phyloP scores from a whole-genome alignment of 2,797 vertebrate genomes.

The Scomberomorus guttatus region DNA sequence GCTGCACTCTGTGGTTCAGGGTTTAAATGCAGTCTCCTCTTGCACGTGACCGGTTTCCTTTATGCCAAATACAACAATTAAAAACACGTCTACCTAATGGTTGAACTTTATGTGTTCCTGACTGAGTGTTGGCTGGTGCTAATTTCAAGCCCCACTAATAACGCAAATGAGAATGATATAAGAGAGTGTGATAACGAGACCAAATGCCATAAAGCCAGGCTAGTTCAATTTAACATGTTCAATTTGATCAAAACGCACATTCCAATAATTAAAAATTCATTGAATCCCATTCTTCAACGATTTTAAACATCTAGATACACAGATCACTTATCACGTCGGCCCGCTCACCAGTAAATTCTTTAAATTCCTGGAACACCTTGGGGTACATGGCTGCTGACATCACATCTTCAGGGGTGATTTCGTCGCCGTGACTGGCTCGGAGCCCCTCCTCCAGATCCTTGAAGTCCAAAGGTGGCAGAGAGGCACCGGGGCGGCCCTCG shows the following conservation, averaged over 20 bases:
- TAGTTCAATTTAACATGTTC: constrained; percentile 5
- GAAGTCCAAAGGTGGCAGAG: constrained; percentile 90
- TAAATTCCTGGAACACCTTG: constrained; percentile 92
- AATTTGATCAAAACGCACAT: constrained; percentile 16
- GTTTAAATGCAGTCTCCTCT: background rate
- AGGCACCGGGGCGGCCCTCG: constrained; percentile 93
- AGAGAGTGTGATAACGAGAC: background rate
- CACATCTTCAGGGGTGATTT: constrained; percentile 92
- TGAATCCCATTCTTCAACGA: background rate
- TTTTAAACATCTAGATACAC: background rate
- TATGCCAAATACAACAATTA: constrained; percentile 16
- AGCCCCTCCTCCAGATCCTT: constrained; percentile 86
- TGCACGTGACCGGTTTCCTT: constrained; percentile 7
- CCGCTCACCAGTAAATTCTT: constrained; percentile 86
- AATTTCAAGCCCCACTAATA: constrained; percentile 60
- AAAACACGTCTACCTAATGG: constrained; percentile 32
- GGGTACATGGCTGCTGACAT: constrained; percentile 96
- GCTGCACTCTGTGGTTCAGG: background rate
- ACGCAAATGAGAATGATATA: constrained; percentile 37
- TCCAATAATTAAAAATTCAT: background rate
- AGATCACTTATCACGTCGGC: background rate
- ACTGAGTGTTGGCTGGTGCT: constrained; percentile 31
- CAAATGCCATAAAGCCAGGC: constrained; percentile 1
- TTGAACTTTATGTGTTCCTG: constrained; percentile 27
- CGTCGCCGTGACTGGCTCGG: constrained; percentile 83